A percentile compares a stretch with the other conserved stretches of the same genome.
Evolutionary conservation across 2,797 vertebrate species (phyloP).

Genomic region (Diplodus puntazzo): DNA sequence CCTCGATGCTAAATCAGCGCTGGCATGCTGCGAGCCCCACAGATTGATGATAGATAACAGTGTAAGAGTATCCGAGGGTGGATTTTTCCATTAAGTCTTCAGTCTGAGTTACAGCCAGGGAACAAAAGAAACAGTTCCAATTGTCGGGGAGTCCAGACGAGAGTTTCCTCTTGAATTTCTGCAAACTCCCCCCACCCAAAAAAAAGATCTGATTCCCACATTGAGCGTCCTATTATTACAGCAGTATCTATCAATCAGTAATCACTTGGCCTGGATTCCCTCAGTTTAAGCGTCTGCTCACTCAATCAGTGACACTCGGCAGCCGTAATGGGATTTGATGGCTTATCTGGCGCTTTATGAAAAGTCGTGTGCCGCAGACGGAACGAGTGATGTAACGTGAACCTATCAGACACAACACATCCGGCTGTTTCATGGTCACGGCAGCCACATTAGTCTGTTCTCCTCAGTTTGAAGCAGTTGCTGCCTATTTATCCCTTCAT

Average conservation of each 20-base stretch:
- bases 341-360: constrained; percentile 69
- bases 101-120: constrained; percentile 42
- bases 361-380: constrained; percentile 54
- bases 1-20: constrained; percentile 46
- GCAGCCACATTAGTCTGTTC: constrained; percentile 39
- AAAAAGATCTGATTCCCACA: constrained; percentile 47
- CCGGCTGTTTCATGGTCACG: constrained; percentile 61
- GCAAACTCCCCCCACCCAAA: constrained; percentile 24
- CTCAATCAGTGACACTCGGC: constrained; percentile 54
- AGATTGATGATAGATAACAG: constrained; percentile 56
- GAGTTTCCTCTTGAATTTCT: constrained; percentile 33
- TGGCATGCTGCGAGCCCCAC: constrained; percentile 45
- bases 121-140: constrained; percentile 42
- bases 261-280: constrained; percentile 62
- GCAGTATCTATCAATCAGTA: constrained; percentile 59
- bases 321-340: constrained; percentile 70
- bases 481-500: constrained; percentile 52
- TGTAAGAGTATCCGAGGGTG: constrained; percentile 52
- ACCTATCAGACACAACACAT: constrained; percentile 60
- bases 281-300: constrained; percentile 54
- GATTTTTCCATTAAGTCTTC: constrained; percentile 61
- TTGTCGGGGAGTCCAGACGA: constrained; percentile 24
- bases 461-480: constrained; percentile 53
- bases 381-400: constrained; percentile 64
- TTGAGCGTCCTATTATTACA: constrained; percentile 44